A percentile compares a stretch with the other conserved stretches of the same genome.
These are phyloP conservation scores for Eidolon helvum DNA, from an alignment of 2,113 vertebrate species.

Conservation along the genomic window DNA sequence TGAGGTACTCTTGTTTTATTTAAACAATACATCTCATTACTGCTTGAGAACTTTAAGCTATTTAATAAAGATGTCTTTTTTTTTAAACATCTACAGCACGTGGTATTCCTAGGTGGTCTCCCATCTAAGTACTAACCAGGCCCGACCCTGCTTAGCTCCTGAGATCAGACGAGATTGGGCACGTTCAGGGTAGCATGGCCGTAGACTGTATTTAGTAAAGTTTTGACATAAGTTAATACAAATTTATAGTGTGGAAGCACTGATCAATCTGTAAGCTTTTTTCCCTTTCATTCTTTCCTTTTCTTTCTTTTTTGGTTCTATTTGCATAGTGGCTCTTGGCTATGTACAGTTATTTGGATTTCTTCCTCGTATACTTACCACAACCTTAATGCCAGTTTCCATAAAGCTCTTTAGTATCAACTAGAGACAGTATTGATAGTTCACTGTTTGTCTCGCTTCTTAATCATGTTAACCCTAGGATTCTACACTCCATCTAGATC, in stretches of 20 bases:
- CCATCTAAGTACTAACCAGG: too few relatives aligned
- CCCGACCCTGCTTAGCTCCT: too few relatives aligned
- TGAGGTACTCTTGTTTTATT: background rate
- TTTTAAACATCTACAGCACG: too few relatives aligned
- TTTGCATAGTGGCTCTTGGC: background rate
- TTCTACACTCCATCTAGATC: background rate
- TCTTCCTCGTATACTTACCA: background rate
- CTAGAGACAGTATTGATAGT: background rate
- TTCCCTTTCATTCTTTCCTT: too few relatives aligned
- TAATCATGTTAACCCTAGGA: background rate
- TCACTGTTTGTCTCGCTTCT: slow-evolving; percentile 1
- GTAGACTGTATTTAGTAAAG: background rate
- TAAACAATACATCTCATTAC: background rate
- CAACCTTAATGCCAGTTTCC: background rate
- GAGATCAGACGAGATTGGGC: too few relatives aligned
- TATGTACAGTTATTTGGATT: background rate
- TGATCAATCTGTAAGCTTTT: background rate
- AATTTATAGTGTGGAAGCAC: background rate
- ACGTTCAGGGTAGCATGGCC: too few relatives aligned
- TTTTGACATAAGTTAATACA: background rate
- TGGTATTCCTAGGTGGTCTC: too few relatives aligned
- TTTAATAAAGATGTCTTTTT: too few relatives aligned
- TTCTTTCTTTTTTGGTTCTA: background rate
- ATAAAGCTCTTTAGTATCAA: background rate
- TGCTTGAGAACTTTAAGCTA: background rate